Evolutionary conservation across 1,140 invertebrate genomes (phyloP).

Genomic region (Gonatopus flavifemur): DNA sequence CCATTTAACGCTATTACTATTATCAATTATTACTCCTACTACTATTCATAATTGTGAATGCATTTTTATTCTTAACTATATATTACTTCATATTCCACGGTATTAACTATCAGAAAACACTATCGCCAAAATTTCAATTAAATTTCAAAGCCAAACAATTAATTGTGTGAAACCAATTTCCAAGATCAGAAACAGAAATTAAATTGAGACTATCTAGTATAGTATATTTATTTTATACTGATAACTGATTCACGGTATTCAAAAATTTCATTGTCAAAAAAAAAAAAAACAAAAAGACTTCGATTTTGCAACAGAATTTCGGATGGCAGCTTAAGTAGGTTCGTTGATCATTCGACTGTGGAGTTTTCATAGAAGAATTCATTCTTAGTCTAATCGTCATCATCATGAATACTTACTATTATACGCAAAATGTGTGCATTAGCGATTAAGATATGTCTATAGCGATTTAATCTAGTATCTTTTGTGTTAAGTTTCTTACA

Average conservation of each 20-base stretch:
- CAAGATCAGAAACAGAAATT: too few relatives aligned
- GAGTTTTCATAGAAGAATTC: background rate
- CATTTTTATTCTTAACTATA: slow-evolving; percentile 38
- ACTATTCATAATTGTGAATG: slow-evolving; percentile 48
- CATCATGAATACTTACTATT: slow-evolving; percentile 32
- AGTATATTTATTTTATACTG: slow-evolving; percentile 2
- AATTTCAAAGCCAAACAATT: too few relatives aligned
- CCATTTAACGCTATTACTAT: slow-evolving; percentile 47
- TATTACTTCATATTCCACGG: slow-evolving; percentile 29
- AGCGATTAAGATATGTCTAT: slow-evolving; percentile 30
- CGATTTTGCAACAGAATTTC: background rate
- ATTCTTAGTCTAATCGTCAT: slow-evolving; percentile 24
- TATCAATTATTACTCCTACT: slow-evolving; percentile 40
- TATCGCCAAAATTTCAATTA: too few relatives aligned
- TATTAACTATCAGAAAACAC: too few relatives aligned
- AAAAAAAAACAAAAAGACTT: background rate
- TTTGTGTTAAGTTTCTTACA: slow-evolving; percentile 23
- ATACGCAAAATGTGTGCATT: slow-evolving; percentile 28
- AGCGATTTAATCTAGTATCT: slow-evolving; percentile 24
- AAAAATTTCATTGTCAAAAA: background rate
- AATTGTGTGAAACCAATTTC: too few relatives aligned
- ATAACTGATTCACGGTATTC: slow-evolving; percentile 1
- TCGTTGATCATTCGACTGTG: background rate
- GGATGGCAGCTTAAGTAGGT: background rate
- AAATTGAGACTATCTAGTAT: slow-evolving; percentile 9